Evolutionary conservation across 2,888 invertebrate species (phyloP).

Genomic region (Muscina levida): DNA sequence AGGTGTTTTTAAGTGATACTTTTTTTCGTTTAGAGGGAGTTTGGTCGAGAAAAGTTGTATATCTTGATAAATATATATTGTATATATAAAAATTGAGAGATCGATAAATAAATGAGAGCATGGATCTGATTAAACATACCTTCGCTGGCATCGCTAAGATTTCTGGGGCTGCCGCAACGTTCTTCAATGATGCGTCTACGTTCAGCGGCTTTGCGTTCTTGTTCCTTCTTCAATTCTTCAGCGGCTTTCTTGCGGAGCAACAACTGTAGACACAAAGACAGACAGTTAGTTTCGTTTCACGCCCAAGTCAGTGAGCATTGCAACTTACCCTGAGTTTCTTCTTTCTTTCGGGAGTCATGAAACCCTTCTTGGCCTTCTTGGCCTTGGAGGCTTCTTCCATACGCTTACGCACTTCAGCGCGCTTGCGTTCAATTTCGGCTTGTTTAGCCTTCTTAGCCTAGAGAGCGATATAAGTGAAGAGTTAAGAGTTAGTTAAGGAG

Average conservation of each 20-base stretch:
- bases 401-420: conserved; percentile 98
- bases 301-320: neutral
- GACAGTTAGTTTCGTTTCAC: neutral
- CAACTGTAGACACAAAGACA: conserved; percentile 83
- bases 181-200: conserved; percentile 98
- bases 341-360: conserved; percentile 99
- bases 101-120: conserved; percentile 18
- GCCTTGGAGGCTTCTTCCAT: conserved; percentile 99
- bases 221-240: conserved; percentile 99
- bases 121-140: conserved; percentile 82
- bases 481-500: neutral
- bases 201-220: conserved; percentile 98
- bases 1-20: conserved; percentile 28
- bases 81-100: neutral
- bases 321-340: conserved; percentile 98
- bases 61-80: neutral
- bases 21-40: conserved; percentile 27
- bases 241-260: conserved; percentile 99
- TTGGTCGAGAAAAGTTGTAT: neutral
- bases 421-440: conserved; percentile 98
- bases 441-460: conserved; percentile 99
- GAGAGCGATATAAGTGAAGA: neutral
- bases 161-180: conserved; percentile 95
- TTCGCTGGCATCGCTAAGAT: conserved; percentile 95
- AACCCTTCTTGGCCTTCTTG: conserved; percentile 99